Conservation (phyloP, 2,888 invertebrate genomes). For the Nezara viridula region DNA sequence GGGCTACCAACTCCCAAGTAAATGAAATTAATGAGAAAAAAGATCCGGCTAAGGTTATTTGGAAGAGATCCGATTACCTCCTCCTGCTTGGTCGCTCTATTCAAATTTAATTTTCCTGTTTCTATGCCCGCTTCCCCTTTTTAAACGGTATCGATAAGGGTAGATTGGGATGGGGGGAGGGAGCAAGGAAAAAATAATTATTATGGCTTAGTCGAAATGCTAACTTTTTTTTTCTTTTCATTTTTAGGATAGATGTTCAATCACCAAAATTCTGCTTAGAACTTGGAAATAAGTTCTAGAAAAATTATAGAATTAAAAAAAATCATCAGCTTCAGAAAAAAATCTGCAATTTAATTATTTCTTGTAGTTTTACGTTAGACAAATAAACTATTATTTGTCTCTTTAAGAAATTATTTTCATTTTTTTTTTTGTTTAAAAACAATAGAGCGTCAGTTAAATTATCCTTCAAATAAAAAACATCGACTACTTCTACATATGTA, state of each 20-base stretch:
- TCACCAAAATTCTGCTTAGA: neutral
- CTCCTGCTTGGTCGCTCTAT: slow-evolving; percentile 12
- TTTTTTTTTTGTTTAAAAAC: too few relatives aligned
- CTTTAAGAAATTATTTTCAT: too few relatives aligned
- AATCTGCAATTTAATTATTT: too few relatives aligned
- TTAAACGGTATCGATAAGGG: slow-evolving; percentile 27
- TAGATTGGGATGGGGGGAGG: neutral
- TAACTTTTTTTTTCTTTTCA: neutral
- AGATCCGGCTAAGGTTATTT: slow-evolving; percentile 58
- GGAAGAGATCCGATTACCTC: slow-evolving; percentile 55
- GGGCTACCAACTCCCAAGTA: slow-evolving; percentile 57
- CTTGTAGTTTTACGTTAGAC: too few relatives aligned
- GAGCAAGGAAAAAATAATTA: neutral
- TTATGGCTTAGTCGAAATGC: neutral
- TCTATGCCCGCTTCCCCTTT: slow-evolving; percentile 45
- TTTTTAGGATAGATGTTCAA: neutral
- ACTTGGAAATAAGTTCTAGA: too few relatives aligned
- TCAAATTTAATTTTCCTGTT: slow-evolving; percentile 58
- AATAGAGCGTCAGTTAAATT: too few relatives aligned
- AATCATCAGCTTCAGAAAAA: too few relatives aligned
- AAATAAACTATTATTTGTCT: too few relatives aligned
- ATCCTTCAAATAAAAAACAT: too few relatives aligned
- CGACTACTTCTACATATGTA: too few relatives aligned
- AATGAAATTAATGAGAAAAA: slow-evolving; percentile 64
- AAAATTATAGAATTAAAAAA: too few relatives aligned